These are phyloP conservation scores for Celastrina argiolus DNA, from an alignment of 2,888 invertebrate genomes.

Conservation along the genomic window DNA sequence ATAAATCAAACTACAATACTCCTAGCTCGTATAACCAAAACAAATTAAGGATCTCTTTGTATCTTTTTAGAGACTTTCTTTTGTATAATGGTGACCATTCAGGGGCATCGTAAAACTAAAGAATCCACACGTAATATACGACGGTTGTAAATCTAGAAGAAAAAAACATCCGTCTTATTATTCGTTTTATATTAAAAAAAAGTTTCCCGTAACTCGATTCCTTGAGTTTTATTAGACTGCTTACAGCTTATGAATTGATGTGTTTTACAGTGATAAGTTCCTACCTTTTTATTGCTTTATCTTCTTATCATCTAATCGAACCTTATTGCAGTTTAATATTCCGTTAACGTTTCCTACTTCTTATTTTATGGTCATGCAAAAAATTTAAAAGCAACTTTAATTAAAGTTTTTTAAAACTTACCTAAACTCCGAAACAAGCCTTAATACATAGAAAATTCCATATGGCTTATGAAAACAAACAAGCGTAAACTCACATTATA, in stretches of 20 bases:
- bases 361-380: background rate
- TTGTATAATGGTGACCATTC: constrained; percentile 58
- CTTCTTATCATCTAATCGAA: background rate
- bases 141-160: constrained; percentile 55
- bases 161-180: constrained; percentile 13
- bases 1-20: constrained; percentile 55
- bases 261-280: background rate
- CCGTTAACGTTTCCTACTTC: background rate
- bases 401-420: background rate
- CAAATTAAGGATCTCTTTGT: constrained; percentile 60
- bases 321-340: background rate
- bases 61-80: constrained; percentile 33
- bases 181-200: constrained; percentile 17
- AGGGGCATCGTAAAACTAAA: constrained; percentile 58
- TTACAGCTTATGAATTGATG: constrained; percentile 23
- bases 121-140: constrained; percentile 50
- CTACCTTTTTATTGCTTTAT: background rate
- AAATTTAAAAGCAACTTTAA: background rate
- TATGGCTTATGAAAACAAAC: background rate
- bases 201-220: constrained; percentile 17
- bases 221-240: constrained; percentile 22
- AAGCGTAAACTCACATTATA: no score
- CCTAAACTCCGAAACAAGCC: background rate
- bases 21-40: constrained; percentile 68
- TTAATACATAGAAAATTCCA: background rate